These are phyloP conservation scores for Gortyna flavago DNA, from an alignment of 2,888 invertebrate genomes.

Conservation along the genomic window DNA sequence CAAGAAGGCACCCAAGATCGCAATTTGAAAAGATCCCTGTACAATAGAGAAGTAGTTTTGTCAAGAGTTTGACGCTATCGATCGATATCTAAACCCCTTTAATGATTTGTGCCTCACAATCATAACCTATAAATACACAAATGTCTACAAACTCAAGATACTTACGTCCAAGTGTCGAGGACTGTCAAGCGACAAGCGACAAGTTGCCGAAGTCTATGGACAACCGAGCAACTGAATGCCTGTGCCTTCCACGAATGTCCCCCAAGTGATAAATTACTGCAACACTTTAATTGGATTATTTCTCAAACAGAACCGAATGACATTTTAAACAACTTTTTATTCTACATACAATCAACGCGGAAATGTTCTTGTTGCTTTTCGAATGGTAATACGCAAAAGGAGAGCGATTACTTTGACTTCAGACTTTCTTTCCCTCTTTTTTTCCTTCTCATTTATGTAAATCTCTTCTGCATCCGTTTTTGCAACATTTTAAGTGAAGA, in stretches of 20 bases:
- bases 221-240: background rate
- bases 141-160: background rate
- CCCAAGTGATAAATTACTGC: conserved; percentile 19
- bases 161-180: conserved; percentile 8
- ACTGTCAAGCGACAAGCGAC: conserved; percentile 18
- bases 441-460: background rate
- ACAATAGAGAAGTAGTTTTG: conserved; percentile 23
- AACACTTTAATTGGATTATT: conserved; percentile 11
- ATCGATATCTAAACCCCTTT: conserved; percentile 11
- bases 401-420: background rate
- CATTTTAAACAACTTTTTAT: conserved; percentile 13
- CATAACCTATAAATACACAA: conserved; percentile 18
- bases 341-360: background rate
- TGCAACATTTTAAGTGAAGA: background rate
- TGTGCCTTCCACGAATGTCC: background rate
- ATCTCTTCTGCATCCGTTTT: background rate
- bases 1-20: background rate
- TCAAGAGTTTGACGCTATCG: conserved; percentile 4
- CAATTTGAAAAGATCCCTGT: background rate
- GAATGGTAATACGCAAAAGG: background rate
- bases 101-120: conserved; percentile 11
- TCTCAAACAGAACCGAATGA: conserved; percentile 7
- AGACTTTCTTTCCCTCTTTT: no score
- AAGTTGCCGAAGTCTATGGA: conserved; percentile 18
- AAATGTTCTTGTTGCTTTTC: background rate